Evolutionary conservation across 2,888 invertebrate genomes (phyloP).

Genomic region (Brenthis hecate): DNA sequence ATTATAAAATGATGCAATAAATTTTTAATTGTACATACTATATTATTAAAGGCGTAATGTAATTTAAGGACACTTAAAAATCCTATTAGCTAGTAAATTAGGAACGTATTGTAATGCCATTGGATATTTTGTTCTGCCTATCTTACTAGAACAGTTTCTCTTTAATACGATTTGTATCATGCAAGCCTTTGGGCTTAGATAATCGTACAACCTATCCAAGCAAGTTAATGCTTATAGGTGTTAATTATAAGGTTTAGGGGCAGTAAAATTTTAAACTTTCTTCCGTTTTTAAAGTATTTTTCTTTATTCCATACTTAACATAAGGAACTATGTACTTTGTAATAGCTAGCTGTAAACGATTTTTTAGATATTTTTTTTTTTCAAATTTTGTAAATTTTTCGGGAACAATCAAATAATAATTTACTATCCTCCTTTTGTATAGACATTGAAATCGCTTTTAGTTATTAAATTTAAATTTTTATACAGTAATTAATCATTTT

Average conservation of each 20-base stretch:
- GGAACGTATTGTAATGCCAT: slow-evolving; percentile 31
- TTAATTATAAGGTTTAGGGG: slow-evolving; percentile 2
- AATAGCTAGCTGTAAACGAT: background rate
- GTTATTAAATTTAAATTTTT: too few relatives aligned
- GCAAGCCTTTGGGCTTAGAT: background rate
- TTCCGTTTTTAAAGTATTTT: background rate
- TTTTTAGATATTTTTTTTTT: background rate
- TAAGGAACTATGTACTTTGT: too few relatives aligned
- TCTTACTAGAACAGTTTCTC: slow-evolving; percentile 19
- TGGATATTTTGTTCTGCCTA: slow-evolving; percentile 33
- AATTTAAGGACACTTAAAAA: slow-evolving; percentile 34
- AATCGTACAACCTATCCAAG: slow-evolving; percentile 8
- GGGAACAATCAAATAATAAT: too few relatives aligned
- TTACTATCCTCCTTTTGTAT: too few relatives aligned
- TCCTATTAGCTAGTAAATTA: slow-evolving; percentile 38
- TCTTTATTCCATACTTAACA: background rate
- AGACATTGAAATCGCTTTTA: too few relatives aligned
- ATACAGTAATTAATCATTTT: too few relatives aligned
- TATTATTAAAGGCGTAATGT: slow-evolving; percentile 33
- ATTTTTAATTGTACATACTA: slow-evolving; percentile 38
- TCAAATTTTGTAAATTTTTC: background rate
- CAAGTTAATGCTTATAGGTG: slow-evolving; percentile 9
- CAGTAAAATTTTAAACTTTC: background rate
- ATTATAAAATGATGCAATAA: slow-evolving; percentile 43
- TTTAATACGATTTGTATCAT: slow-evolving; percentile 14